Evolutionary conservation across 2,113 vertebrate species (phyloP).

Genomic region (Numenius arquata): DNA sequence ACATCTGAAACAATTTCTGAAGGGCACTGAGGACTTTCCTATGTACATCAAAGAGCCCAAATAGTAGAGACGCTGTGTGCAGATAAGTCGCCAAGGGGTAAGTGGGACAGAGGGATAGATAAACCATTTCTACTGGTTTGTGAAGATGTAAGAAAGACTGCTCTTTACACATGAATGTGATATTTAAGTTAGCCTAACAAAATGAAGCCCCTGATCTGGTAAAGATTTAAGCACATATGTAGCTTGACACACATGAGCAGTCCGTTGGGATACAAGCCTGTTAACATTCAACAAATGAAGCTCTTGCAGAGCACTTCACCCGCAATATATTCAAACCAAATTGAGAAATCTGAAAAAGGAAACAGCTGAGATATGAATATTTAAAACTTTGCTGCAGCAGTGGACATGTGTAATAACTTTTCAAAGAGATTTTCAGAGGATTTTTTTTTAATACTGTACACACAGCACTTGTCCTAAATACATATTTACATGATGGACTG

Average conservation of each 20-base stretch:
- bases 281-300: slow-evolving; percentile 1
- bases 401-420: slow-evolving; percentile 67
- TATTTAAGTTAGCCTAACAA: background rate
- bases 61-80: background rate
- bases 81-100: background rate
- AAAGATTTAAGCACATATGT: background rate
- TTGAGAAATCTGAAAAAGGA: slow-evolving; percentile 12
- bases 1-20: background rate
- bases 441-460: slow-evolving; percentile 54
- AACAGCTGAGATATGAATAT: slow-evolving; percentile 69
- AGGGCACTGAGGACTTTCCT: background rate
- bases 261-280: background rate
- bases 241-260: background rate
- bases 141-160: background rate
- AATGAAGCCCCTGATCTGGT: background rate
- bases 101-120: background rate
- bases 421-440: slow-evolving; percentile 64
- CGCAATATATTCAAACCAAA: slow-evolving; percentile 1
- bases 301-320: background rate
- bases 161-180: background rate
- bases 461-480: slow-evolving; percentile 69
- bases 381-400: slow-evolving; percentile 57
- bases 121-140: background rate
- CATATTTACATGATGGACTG: slow-evolving; percentile 67
- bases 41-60: background rate